phyloP scores from a whole-genome alignment of 1,140 invertebrate genomes.

The Chrysoperla carnea region DNA sequence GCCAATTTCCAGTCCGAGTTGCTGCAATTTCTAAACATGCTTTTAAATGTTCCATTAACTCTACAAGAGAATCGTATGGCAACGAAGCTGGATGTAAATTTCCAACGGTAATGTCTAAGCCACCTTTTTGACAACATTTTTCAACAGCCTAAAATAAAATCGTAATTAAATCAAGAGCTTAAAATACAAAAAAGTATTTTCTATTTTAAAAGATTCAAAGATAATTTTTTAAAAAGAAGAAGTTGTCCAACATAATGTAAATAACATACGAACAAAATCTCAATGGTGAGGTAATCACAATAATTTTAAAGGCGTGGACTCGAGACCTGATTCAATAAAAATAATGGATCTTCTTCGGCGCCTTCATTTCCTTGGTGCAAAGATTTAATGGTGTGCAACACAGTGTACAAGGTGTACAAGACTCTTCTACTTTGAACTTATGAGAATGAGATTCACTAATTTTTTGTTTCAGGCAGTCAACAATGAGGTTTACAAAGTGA shows the following conservation, averaged over 20 bases:
- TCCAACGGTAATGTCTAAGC: slow-evolving; percentile 27
- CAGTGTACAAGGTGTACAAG: too few species aligned
- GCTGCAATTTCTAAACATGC: slow-evolving; percentile 84
- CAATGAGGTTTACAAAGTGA: too few species aligned
- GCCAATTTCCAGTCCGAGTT: slow-evolving; percentile 87
- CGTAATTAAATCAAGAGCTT: slow-evolving; percentile 2
- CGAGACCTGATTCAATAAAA: too few species aligned
- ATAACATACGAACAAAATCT: too few species aligned
- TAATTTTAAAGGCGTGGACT: too few species aligned
- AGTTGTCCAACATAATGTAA: slow-evolving; percentile 3
- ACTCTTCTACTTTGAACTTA: too few species aligned
- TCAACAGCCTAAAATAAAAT: slow-evolving; percentile 27
- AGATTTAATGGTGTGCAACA: too few species aligned
- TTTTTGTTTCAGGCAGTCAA: too few species aligned
- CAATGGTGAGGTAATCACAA: too few species aligned
- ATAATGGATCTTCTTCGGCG: too few species aligned
- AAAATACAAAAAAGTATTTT: not conserved
- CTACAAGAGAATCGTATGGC: slow-evolving; percentile 78
- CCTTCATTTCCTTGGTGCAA: too few species aligned
- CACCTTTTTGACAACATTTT: slow-evolving; percentile 36
- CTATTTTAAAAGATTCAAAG: not conserved
- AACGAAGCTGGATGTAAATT: slow-evolving; percentile 28
- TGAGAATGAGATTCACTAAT: too few species aligned
- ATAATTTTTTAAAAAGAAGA: slow-evolving; percentile 1
- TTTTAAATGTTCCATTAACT: slow-evolving; percentile 88